Base-by-base conservation (phyloP, 1,140 invertebrate genomes). In the Paraescarpia echinospica region DNA sequence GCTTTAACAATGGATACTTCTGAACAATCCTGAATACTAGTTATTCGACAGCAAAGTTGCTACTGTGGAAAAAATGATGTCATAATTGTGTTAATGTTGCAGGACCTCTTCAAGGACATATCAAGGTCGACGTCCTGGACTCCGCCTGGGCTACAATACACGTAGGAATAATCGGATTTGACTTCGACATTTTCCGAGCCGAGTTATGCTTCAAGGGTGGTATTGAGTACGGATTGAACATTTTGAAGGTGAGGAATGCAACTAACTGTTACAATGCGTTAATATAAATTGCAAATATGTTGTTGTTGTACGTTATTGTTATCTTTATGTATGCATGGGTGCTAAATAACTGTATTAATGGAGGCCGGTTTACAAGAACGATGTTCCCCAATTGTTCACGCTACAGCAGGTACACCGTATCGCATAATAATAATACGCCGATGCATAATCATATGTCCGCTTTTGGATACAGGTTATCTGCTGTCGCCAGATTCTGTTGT, bases 181-280 rank as follows among this genome's bases (percentile, higher is more conserved):
- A 90, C 90, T 90, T 90, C 34, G 90, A 90, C 5, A 35, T 90
- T 6, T 90, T 90, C 90, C 34, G 90, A 90, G 90, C 90, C 18
- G 90, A 90, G n/a, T 31, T 90, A 4, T 90, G 90, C n/a, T 90
- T 90, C 35, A 90, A 90, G 35, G 90, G 90, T 35, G 90, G 90
- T 31, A 41, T 90, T 27, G 90, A 90, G 27, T 90, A 90, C n/a
- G 35, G 35, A 12, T 6, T 90, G 34, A 90, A 90, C 90, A 90
- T 90, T 41, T 31, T 90, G 34, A 41, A 34, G 90, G 90, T 90
- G 90, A 41, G 18, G 14, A 34, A 89, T 14, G n/a, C n/a, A n/a
- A n/a, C n/a, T n/a, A n/a, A n/a, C n/a, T n/a, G n/a, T 51, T 18
- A 9, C 18, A 51, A 51, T 51, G 8, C 48, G 18, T 51, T 9